phyloP scores from a whole-genome alignment of 2,888 invertebrate species.

The Strigamia maritima region DNA sequence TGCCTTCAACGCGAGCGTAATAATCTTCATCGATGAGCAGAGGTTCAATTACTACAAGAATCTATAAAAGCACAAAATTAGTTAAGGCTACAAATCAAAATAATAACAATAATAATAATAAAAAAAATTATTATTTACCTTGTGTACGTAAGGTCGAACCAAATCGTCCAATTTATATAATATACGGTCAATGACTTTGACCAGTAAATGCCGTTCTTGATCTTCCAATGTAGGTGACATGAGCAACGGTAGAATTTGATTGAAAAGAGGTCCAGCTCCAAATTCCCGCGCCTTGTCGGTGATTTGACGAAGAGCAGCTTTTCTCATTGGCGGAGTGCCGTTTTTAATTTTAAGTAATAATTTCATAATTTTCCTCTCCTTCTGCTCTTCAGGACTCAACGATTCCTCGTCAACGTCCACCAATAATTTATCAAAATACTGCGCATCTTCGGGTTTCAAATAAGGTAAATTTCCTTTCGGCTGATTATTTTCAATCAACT shows the following conservation, averaged over 20 bases:
- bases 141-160: conserved; percentile 98
- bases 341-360: conserved; percentile 97
- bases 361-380: conserved; percentile 99
- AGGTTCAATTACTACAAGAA: conserved; percentile 98
- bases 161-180: conserved; percentile 97
- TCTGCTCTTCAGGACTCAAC: conserved; percentile 91
- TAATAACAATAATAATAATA: background rate
- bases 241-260: conserved; percentile 96
- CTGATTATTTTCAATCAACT: conserved; percentile 86
- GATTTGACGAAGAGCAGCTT: conserved; percentile 93
- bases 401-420: conserved; percentile 97
- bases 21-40: conserved; percentile 98
- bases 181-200: conserved; percentile 98
- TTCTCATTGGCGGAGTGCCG: conserved; percentile 98
- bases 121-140: conserved; percentile 57
- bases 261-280: conserved; percentile 97
- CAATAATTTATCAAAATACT: conserved; percentile 97
- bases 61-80: conserved; percentile 56
- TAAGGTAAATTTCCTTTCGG: conserved; percentile 97
- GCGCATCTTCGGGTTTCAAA: conserved; percentile 99
- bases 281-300: conserved; percentile 98
- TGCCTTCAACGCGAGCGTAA: conserved; percentile 97
- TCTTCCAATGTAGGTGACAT: conserved; percentile 99
- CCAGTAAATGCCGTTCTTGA: conserved; percentile 96
- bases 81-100: conserved; percentile 37